Conservation (phyloP, 2,888 invertebrate species). For the Mesorhabditis sp. region DNA sequence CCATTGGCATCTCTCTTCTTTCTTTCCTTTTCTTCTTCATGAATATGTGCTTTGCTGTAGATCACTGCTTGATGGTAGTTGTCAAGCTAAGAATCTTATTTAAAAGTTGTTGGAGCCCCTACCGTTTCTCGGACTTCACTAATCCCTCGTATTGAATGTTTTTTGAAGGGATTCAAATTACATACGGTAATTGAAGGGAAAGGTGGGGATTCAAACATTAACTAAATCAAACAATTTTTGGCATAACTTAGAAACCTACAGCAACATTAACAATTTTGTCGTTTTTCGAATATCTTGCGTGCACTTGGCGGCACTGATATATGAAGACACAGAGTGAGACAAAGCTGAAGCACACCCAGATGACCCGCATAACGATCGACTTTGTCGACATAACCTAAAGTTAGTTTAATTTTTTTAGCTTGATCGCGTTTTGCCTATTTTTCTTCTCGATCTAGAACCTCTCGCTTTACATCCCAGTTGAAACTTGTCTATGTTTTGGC, state of each 20-base stretch:
- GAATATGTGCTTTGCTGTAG: constrained; percentile 35
- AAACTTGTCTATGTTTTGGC: too few relatives aligned
- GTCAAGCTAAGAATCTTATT: constrained; percentile 36
- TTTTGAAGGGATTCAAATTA: constrained; percentile 54
- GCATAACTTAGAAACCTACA: constrained; percentile 23
- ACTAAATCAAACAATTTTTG: too few relatives aligned
- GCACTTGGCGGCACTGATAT: constrained; percentile 34
- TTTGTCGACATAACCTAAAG: too few relatives aligned
- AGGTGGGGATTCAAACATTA: too few relatives aligned
- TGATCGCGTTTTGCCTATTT: too few relatives aligned
- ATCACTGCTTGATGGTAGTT: constrained; percentile 56
- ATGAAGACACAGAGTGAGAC: constrained; percentile 24
- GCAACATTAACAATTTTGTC: constrained; percentile 55
- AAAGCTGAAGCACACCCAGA: constrained; percentile 37
- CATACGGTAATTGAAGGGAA: constrained; percentile 41
- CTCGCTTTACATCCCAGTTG: too few relatives aligned
- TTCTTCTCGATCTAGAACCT: too few relatives aligned
- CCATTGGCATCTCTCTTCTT: too few relatives aligned
- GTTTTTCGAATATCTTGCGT: constrained; percentile 41
- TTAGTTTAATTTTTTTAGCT: too few relatives aligned
- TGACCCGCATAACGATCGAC: constrained; percentile 13
- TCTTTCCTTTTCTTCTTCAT: too few relatives aligned
- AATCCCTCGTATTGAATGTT: constrained; percentile 47
- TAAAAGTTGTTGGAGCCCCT: constrained; percentile 5
- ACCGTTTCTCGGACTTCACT: constrained; percentile 54